Evolutionary conservation across 2,113 vertebrate species (phyloP).

Genomic region (Ptilonorhynchus violaceus): DNA sequence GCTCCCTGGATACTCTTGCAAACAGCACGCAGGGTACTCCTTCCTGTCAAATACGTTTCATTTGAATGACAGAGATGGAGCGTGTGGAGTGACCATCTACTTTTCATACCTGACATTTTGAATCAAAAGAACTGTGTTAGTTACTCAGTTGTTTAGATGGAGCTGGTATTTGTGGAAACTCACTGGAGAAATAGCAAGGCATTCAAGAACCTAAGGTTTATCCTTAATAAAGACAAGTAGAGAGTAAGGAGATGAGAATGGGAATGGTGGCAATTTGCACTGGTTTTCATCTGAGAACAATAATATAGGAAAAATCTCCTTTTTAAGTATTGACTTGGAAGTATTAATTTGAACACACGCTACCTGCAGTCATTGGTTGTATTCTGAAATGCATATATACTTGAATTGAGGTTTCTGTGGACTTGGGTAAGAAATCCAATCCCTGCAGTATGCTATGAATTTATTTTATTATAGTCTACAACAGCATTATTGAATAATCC

Average conservation of each 20-base stretch:
- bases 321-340: not conserved
- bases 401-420: not conserved
- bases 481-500: not conserved
- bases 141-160: not conserved
- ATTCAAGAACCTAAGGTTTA: not conserved
- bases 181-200: not conserved
- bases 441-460: not conserved
- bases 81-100: not conserved
- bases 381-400: not conserved
- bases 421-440: not conserved
- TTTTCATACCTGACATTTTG: conserved; percentile 24
- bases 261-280: not conserved
- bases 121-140: not conserved
- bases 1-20: not conserved
- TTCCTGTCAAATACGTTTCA: not conserved
- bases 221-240: not conserved
- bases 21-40: not conserved
- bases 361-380: not conserved
- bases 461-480: not conserved
- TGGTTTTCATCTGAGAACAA: not conserved
- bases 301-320: not conserved
- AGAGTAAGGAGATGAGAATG: not conserved
- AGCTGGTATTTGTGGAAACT: not conserved
- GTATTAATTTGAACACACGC: not conserved
- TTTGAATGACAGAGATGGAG: not conserved